A percentile compares a stretch with the other conserved stretches of the same genome.
phyloP scores from a whole-genome alignment of 2,113 vertebrate species.

The Athene cunicularia region DNA sequence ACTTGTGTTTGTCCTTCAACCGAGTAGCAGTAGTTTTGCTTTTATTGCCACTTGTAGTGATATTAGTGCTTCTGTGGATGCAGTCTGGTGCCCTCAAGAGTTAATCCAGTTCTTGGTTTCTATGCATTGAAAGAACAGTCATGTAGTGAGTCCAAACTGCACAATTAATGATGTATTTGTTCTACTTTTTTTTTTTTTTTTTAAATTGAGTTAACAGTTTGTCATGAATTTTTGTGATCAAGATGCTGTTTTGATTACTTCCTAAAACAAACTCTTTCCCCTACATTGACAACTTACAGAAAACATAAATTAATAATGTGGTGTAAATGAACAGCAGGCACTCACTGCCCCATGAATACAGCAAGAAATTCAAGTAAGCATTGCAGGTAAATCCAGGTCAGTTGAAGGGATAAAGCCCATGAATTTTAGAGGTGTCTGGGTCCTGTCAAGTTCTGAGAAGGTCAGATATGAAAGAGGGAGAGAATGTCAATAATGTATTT shows the following conservation, averaged over 20 bases:
- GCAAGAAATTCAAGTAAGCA: not conserved
- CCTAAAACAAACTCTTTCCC: not conserved
- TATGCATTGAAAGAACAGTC: not conserved
- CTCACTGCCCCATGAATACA: not conserved
- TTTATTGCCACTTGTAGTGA: fast-evolving
- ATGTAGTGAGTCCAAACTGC: not conserved
- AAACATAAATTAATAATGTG: not conserved
- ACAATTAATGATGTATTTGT: not conserved
- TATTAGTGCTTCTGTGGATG: not conserved
- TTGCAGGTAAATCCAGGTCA: not conserved
- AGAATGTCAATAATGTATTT: not conserved
- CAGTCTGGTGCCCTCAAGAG: not conserved
- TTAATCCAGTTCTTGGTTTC: not conserved
- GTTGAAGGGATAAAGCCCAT: not conserved
- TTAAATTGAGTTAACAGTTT: not conserved
- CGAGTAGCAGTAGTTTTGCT: not conserved
- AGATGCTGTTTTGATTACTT: not conserved
- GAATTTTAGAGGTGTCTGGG: not conserved
- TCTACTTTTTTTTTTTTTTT: not conserved
- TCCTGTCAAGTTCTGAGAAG: not conserved
- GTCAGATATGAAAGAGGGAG: not conserved
- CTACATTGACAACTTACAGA: not conserved
- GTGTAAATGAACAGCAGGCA: not conserved
- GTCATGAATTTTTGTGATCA: not conserved
- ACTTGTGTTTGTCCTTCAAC: not conserved